Evolutionary conservation across 64 coral and sea anemone species (phyloP), one percentile per base, ranked within the genome.

Genomic region (Acropora tenuis): DNA sequence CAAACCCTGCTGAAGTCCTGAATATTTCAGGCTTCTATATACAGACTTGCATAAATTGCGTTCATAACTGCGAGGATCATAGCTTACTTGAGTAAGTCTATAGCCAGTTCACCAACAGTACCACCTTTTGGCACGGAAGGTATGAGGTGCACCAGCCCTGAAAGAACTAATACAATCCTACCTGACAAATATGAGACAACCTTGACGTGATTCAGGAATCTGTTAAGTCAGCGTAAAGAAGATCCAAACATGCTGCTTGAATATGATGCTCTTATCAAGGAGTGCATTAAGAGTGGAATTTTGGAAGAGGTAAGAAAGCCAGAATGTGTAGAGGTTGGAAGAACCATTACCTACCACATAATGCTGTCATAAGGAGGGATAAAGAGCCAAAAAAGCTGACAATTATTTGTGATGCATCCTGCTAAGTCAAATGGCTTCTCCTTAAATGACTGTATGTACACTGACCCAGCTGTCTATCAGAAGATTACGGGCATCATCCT

Each of bases 271-370:
- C 58, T 92, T 2, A 92, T 92, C 41, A 65, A 18, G 1, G 90
- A 86, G 20, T 73, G 86, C 18, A 16, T 77, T 30, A 8, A 59
- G 7, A 77, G 45, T 49, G 80, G 71, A n/a, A 92, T 92, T 2
- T 73, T 86, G 44, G 90, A 86, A 78, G 17, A 47, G 4, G 80
- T 92, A 17, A 4, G 69, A 8, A 3, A 92, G 2, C 71, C 71
- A 6, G 3, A 12, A 57, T 8, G 18, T 60, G 48, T 50, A 77
- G 61, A 55, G 10, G 41, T 13, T 13, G 80, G 90, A 84, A 78
- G 49, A 81, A 86, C 2, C 81, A 92, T 30, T 92, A 92, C 45
- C 11, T 92, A 43, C 73, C 80, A 12, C 90, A 92, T 75, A 48
- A 92, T 43, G 50, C 80, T 10, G 74, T 92, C 7, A 78, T 92